Percentiles rank a stretch among this genome's conserved stretches.
phyloP scores from a whole-genome alignment of 2,113 vertebrate species.

The Plecturocebus donacophilus region DNA sequence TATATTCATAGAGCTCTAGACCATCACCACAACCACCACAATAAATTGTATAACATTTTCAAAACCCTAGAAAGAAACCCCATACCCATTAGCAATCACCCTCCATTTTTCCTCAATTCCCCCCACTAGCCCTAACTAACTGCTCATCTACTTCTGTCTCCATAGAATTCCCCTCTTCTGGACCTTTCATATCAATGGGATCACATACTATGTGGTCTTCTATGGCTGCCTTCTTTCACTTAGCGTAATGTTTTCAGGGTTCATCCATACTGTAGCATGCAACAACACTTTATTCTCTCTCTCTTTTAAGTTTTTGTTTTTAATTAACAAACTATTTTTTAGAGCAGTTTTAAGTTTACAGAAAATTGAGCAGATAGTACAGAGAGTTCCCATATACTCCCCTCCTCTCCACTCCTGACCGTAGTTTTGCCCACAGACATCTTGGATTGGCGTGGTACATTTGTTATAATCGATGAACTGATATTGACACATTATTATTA shows the following conservation, averaged over 20 bases:
- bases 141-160: neutral
- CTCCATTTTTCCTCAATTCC: neutral
- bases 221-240: conserved; percentile 23
- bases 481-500: neutral
- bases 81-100: neutral
- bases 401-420: neutral
- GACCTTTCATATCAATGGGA: neutral
- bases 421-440: neutral
- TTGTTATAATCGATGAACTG: neutral
- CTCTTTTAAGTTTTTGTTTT: neutral
- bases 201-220: neutral
- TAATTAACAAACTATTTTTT: neutral
- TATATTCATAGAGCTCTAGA: neutral
- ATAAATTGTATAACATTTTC: neutral
- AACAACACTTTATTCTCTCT: neutral
- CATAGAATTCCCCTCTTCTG: neutral
- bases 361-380: neutral
- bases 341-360: neutral
- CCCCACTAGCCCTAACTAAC: neutral
- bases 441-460: neutral
- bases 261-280: neutral
- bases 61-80: neutral
- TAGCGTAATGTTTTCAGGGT: neutral
- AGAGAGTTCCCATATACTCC: neutral
- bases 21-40: neutral